These are phyloP conservation scores for Episyrphus balteatus DNA, from an alignment of 1,140 invertebrate species.

Conservation along the genomic window DNA sequence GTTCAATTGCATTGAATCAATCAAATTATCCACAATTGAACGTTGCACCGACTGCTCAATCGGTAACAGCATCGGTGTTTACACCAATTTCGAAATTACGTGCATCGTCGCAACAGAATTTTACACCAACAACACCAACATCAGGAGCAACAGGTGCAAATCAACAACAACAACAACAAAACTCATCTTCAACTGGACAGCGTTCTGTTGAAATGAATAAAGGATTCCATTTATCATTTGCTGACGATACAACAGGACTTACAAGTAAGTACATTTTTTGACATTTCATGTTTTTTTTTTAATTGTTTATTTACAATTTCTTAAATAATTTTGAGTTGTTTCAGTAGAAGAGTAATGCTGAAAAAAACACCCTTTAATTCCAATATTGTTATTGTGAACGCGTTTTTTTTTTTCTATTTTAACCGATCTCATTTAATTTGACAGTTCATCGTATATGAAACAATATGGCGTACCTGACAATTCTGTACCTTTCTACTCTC, in stretches of 20 bases:
- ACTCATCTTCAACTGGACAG: slow-evolving; percentile 36
- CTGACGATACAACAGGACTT: slow-evolving; percentile 68
- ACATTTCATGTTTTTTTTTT: no score
- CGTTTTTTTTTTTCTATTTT: no score
- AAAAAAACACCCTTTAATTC: no score
- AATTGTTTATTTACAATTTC: no score
- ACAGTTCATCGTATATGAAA: no score
- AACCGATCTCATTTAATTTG: no score
- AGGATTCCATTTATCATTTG: slow-evolving; percentile 71
- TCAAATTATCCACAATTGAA: slow-evolving; percentile 9
- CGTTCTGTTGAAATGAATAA: slow-evolving; percentile 87
- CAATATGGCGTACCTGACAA: no score
- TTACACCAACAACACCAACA: slow-evolving; percentile 19
- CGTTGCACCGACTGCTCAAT: slow-evolving; percentile 6
- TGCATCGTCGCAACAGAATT: slow-evolving; percentile 10
- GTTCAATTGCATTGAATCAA: not conserved
- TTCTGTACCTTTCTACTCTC: no score
- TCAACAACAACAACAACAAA: slow-evolving; percentile 29
- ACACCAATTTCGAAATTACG: slow-evolving; percentile 10
- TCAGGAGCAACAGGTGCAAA: slow-evolving; percentile 15
- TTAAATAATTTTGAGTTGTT: no score
- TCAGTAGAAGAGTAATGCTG: no score
- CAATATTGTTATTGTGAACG: no score
- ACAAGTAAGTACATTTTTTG: slow-evolving; percentile 58
- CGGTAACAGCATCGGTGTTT: slow-evolving; percentile 11